A percentile compares a stretch with the other conserved stretches of the same genome.
phyloP scores from a whole-genome alignment of 2,888 invertebrate genomes.

The Pycnomerus fuliginosus region DNA sequence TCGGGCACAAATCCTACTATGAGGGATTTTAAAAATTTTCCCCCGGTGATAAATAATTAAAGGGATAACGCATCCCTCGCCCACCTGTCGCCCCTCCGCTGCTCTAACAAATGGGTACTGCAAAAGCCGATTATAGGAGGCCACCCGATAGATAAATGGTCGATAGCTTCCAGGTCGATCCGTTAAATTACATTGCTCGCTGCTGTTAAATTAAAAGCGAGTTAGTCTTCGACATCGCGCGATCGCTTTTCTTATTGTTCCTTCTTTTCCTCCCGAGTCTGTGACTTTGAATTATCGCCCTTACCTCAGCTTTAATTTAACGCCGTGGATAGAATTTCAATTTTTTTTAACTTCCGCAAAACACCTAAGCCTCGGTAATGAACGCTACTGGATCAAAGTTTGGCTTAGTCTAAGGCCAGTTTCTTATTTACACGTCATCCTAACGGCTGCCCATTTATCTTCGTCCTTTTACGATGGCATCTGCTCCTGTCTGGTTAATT shows the following conservation, averaged over 20 bases:
- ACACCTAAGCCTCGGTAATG: conserved; percentile 2
- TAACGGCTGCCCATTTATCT: conserved; percentile 34
- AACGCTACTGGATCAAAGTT: conserved; percentile 21
- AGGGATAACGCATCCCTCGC: conserved; percentile 23
- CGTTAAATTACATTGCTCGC: conserved; percentile 50
- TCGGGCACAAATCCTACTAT: no score
- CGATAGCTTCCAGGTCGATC: conserved; percentile 48
- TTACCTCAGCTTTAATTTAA: conserved; percentile 21
- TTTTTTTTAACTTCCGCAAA: conserved; percentile 7
- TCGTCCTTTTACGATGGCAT: conserved; percentile 35
- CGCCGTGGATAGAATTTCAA: conserved; percentile 10
- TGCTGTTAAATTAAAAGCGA: conserved; percentile 52
- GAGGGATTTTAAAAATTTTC: no score
- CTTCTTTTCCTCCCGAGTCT: conserved; percentile 25
- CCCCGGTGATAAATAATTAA: conserved; percentile 41
- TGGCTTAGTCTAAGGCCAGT: conserved; percentile 31
- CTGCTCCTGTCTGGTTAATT: conserved; percentile 38
- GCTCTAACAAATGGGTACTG: conserved; percentile 44
- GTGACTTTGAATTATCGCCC: conserved; percentile 29
- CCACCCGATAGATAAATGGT: conserved; percentile 48
- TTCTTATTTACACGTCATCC: conserved; percentile 38
- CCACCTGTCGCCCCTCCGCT: conserved; percentile 23
- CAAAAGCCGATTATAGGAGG: conserved; percentile 48
- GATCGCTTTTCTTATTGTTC: conserved; percentile 41
- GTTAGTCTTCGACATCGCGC: conserved; percentile 43